phyloP scores from a whole-genome alignment of 2,888 invertebrate species.

The Andrena dorsata region DNA sequence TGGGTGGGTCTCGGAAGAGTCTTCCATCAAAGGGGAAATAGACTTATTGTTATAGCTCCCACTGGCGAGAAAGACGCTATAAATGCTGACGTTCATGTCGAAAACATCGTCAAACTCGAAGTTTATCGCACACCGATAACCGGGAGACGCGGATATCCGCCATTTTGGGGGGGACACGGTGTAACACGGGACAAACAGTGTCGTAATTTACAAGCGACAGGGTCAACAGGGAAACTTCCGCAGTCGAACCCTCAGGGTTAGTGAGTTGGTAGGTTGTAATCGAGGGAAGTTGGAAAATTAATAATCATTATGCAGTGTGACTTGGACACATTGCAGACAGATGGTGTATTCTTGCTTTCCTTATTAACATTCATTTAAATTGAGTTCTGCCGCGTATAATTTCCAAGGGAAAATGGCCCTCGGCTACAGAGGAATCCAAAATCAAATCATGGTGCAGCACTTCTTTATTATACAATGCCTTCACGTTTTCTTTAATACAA shows the following conservation, averaged over 20 bases:
- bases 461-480: too few relatives aligned
- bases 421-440: too few relatives aligned
- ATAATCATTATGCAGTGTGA: background rate
- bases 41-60: background rate
- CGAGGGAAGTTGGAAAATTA: background rate
- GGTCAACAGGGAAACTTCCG: constrained; percentile 39
- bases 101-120: constrained; percentile 35
- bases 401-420: too few relatives aligned
- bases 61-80: background rate
- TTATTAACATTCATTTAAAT: too few relatives aligned
- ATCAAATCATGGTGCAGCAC: too few relatives aligned
- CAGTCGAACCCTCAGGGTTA: constrained; percentile 40
- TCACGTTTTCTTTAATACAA: too few relatives aligned
- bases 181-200: constrained; percentile 44
- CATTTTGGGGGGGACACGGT: constrained; percentile 4
- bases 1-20: background rate
- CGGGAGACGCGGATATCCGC: constrained; percentile 19
- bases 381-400: too few relatives aligned
- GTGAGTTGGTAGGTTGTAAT: constrained; percentile 31
- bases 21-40: background rate
- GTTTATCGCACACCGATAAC: constrained; percentile 30
- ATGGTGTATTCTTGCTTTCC: background rate
- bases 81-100: constrained; percentile 35
- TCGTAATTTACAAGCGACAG: constrained; percentile 53
- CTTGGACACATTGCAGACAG: background rate